These are phyloP conservation scores for Anas acuta DNA, from an alignment of 2,797 vertebrate genomes.

Conservation along the genomic window DNA sequence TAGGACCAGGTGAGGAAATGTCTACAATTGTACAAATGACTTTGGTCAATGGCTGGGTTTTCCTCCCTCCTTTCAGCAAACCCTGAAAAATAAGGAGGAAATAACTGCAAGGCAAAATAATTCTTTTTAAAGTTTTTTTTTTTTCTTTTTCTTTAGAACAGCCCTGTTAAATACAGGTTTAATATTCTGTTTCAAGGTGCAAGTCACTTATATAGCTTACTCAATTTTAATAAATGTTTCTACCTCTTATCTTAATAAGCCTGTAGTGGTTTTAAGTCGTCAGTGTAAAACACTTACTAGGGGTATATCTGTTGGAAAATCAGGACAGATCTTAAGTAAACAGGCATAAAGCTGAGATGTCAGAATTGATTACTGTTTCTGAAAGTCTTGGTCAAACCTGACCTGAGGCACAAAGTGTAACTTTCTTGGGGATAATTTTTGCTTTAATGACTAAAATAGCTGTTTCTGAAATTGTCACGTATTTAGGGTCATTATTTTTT, in stretches of 20 bases:
- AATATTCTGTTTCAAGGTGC: background rate
- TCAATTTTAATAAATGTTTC: background rate
- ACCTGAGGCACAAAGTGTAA: background rate
- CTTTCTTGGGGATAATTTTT: background rate
- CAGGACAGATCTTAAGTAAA: background rate
- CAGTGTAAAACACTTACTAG: background rate
- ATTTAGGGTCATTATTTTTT: conserved; percentile 6
- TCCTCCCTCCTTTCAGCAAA: background rate
- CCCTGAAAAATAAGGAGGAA: background rate
- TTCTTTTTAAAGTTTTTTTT: no score
- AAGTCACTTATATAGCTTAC: background rate
- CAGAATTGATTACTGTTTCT: background rate
- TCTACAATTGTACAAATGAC: background rate
- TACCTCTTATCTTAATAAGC: background rate
- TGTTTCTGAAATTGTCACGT: background rate
- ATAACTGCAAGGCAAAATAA: background rate
- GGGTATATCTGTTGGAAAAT: background rate
- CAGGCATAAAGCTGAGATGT: background rate
- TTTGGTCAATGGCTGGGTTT: background rate
- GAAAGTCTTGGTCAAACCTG: background rate
- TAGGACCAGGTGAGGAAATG: background rate
- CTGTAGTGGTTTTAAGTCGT: background rate
- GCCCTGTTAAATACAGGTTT: background rate
- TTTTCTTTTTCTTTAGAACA: background rate
- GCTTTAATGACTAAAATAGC: background rate